These are phyloP conservation scores for Murina feae DNA, from an alignment of 2,113 vertebrate genomes.

Conservation along the genomic window DNA sequence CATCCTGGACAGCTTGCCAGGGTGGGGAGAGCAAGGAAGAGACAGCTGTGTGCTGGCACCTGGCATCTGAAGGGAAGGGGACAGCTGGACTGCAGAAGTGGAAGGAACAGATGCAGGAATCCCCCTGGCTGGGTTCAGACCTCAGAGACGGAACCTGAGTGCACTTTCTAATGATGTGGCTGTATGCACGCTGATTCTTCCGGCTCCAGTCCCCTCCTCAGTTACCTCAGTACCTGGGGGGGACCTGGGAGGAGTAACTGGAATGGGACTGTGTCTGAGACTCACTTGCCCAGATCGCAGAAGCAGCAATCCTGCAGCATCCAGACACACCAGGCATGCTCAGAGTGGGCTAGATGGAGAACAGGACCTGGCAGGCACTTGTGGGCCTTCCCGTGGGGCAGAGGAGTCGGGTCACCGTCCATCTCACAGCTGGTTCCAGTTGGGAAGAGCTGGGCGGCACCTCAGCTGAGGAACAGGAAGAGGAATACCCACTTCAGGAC, in stretches of 20 bases:
- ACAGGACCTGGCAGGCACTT: not conserved
- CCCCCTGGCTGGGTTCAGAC: not conserved
- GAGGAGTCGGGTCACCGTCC: not conserved
- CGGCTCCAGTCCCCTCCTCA: not conserved
- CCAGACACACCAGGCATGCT: not conserved
- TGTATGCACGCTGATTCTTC: not conserved
- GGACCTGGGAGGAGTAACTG: not conserved
- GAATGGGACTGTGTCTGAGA: not conserved
- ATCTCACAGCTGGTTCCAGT: not conserved
- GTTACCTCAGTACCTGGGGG: not conserved
- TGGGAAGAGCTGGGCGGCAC: not conserved
- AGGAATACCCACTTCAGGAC: not conserved
- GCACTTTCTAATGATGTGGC: not conserved
- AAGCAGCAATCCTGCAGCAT: not conserved
- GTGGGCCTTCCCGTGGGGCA: not conserved
- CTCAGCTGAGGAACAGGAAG: not conserved
- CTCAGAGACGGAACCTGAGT: not conserved
- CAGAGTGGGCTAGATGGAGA: not conserved
- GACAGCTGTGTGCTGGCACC: constrained; percentile 58
- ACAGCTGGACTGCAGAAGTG: not conserved
- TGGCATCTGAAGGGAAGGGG: not conserved
- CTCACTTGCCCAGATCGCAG: not conserved
- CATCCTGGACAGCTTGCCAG: constrained; percentile 1
- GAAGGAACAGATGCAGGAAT: not conserved
- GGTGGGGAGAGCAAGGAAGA: not conserved